phyloP scores from a whole-genome alignment of 2,797 vertebrate species.

The Loriculus beryllinus region DNA sequence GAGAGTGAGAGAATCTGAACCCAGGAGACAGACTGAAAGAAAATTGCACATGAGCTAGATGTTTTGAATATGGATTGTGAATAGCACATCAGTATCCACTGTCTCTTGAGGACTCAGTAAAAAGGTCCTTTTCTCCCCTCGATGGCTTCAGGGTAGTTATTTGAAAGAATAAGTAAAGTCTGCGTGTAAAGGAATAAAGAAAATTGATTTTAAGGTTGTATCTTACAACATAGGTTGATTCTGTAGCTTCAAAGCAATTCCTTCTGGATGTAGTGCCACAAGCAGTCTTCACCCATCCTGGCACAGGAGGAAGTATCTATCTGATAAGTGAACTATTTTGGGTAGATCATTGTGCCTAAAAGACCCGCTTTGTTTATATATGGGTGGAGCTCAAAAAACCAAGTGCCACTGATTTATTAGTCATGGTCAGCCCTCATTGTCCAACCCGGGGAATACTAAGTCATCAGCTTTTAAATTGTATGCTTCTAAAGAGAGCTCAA shows the following conservation, averaged over 20 bases:
- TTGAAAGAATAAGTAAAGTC: background rate
- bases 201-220: background rate
- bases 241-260: background rate
- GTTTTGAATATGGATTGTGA: background rate
- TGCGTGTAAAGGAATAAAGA: background rate
- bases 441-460: background rate
- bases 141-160: background rate
- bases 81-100: background rate
- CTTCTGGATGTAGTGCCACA: background rate
- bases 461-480: background rate
- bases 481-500: background rate
- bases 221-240: background rate
- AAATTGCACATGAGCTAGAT: accelerated
- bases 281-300: background rate
- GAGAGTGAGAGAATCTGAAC: background rate
- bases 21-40: background rate
- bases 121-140: background rate
- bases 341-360: constrained; percentile 1
- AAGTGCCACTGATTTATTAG: background rate
- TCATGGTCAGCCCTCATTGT: background rate
- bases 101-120: background rate
- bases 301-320: background rate
- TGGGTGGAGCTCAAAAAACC: background rate
- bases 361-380: background rate
- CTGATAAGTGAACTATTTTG: constrained; percentile 54